These are phyloP conservation scores for Cacatua alba DNA, from an alignment of 2,113 vertebrate genomes.

Conservation along the genomic window DNA sequence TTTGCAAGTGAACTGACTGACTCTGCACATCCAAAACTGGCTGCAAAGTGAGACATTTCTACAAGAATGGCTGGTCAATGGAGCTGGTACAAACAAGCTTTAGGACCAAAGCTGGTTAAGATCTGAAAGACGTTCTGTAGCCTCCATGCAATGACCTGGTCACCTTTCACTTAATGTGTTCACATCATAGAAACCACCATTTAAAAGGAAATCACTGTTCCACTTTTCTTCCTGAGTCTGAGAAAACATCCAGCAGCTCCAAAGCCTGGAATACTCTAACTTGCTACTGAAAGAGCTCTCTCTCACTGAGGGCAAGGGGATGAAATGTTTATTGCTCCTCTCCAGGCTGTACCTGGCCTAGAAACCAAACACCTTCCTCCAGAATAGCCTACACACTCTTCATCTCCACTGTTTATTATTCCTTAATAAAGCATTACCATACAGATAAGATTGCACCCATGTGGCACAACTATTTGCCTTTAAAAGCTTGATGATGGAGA, in stretches of 20 bases:
- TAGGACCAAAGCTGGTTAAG: not conserved
- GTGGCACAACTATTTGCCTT: not conserved
- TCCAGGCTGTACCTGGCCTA: not conserved
- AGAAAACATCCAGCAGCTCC: not conserved
- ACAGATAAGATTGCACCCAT: not conserved
- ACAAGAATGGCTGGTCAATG: not conserved
- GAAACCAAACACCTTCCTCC: not conserved
- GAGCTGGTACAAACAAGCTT: not conserved
- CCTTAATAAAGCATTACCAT: not conserved
- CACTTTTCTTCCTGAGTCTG: not conserved
- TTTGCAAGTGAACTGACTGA: not conserved
- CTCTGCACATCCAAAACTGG: not conserved
- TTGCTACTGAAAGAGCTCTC: not conserved
- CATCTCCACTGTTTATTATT: not conserved
- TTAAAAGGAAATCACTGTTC: not conserved
- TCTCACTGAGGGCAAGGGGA: not conserved
- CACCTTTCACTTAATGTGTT: not conserved
- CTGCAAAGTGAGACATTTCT: not conserved
- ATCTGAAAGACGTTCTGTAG: not conserved
- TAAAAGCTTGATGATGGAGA: constrained; percentile 8
- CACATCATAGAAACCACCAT: not conserved
- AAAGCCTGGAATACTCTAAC: not conserved
- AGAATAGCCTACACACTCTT: not conserved
- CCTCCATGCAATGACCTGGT: not conserved
- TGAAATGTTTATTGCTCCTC: not conserved